Conservation (phyloP, 2,888 invertebrate genomes). For the Opisthograptis luteolata region DNA sequence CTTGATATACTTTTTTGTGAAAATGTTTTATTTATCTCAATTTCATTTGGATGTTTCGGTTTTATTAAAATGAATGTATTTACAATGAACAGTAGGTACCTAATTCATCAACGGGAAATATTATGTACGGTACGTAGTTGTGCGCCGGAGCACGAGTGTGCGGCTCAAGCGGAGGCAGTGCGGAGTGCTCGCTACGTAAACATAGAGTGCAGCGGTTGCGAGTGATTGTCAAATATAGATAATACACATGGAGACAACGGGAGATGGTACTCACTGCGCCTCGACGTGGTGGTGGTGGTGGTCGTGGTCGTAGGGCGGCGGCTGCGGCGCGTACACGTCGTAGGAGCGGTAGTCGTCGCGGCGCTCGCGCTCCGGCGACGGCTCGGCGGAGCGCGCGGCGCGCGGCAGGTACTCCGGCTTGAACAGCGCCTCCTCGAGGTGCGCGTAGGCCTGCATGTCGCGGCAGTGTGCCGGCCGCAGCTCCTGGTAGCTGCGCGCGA, state of each 20-base stretch:
- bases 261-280: constrained; percentile 55
- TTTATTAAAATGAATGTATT: no score
- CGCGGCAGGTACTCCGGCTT: constrained; percentile 65
- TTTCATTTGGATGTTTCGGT: no score
- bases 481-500: constrained; percentile 80
- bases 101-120: no score
- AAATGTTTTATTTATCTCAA: no score
- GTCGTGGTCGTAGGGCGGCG: constrained; percentile 62
- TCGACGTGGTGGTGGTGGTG: constrained; percentile 67
- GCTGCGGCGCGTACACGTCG: constrained; percentile 63
- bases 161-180: no score
- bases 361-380: constrained; percentile 67
- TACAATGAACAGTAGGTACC: no score
- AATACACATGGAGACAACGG: not conserved
- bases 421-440: constrained; percentile 67
- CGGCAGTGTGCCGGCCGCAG: constrained; percentile 72
- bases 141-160: no score
- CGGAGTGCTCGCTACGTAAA: no score
- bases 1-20: no score
- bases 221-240: no score
- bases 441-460: constrained; percentile 77
- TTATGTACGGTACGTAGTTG: no score
- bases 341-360: constrained; percentile 70
- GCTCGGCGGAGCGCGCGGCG: constrained; percentile 59
- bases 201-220: no score